A percentile compares a stretch with the other conserved stretches of the same genome.
Conservation (phyloP, 2,888 invertebrate genomes). For the Tholera decimalis region DNA sequence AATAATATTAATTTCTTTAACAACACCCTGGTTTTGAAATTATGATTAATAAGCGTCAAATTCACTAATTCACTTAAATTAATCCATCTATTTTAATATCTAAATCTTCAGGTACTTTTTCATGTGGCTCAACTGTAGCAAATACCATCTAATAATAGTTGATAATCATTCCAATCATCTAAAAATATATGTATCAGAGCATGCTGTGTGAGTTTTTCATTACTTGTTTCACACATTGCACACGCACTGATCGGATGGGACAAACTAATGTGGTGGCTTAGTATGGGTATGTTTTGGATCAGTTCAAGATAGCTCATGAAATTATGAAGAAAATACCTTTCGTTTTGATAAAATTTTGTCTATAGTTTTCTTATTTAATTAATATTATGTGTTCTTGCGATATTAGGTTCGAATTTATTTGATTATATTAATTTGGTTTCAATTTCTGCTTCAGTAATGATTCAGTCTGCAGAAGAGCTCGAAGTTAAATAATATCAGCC, state of each 20-base stretch:
- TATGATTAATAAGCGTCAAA: not conserved
- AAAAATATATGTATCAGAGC: conserved; percentile 39
- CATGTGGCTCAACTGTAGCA: conserved; percentile 22
- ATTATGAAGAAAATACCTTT: not conserved
- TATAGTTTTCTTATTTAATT: not conserved
- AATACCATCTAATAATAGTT: conserved; percentile 35
- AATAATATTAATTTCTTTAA: not conserved
- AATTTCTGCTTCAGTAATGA: no score
- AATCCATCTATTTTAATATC: not conserved
- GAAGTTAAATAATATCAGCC: no score
- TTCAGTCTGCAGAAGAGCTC: no score
- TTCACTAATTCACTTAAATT: not conserved
- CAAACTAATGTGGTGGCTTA: conserved; percentile 20
- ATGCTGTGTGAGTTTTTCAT: conserved; percentile 37
- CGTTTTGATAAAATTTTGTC: not conserved
- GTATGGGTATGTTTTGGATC: conserved; percentile 16
- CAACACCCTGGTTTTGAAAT: not conserved
- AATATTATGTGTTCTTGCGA: not conserved
- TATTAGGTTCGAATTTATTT: not conserved
- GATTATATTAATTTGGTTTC: not conserved
- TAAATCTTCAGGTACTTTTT: conserved; percentile 2
- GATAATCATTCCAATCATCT: conserved; percentile 26
- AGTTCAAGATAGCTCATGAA: not conserved
- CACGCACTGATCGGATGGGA: conserved; percentile 24
- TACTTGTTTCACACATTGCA: conserved; percentile 36